Conservation (phyloP, 2,113 vertebrate genomes). For the Isurus oxyrinchus region DNA sequence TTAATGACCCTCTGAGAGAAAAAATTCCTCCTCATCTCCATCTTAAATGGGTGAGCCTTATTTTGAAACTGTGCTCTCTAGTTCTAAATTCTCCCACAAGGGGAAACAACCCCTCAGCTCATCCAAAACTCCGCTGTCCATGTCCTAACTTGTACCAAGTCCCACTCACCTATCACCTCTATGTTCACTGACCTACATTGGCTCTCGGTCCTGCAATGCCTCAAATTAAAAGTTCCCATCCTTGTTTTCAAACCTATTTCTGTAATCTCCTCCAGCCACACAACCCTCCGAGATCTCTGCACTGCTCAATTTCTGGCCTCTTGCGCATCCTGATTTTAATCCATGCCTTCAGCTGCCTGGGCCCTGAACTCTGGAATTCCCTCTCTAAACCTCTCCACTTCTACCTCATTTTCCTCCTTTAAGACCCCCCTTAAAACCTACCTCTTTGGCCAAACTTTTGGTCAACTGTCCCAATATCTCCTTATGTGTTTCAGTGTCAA, state of each 20-base stretch:
- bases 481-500: not conserved
- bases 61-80: too few species aligned
- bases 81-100: too few species aligned
- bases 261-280: not conserved
- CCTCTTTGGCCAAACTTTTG: not conserved
- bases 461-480: not conserved
- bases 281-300: not conserved
- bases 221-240: not conserved
- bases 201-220: not conserved
- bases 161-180: not conserved
- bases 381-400: not conserved
- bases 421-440: not conserved
- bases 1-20: too few species aligned
- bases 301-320: not conserved
- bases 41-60: too few species aligned
- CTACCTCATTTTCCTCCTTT: not conserved
- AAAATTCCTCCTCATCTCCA: too few species aligned
- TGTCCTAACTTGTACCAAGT: not conserved
- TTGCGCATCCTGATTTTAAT: not conserved
- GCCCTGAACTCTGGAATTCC: not conserved
- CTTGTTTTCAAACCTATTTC: not conserved
- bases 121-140: not conserved
- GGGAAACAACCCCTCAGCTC: not conserved
- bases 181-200: not conserved
- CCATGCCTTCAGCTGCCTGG: not conserved